phyloP scores from a whole-genome alignment of 2,797 vertebrate species.

The Monodelphis domestica region DNA sequence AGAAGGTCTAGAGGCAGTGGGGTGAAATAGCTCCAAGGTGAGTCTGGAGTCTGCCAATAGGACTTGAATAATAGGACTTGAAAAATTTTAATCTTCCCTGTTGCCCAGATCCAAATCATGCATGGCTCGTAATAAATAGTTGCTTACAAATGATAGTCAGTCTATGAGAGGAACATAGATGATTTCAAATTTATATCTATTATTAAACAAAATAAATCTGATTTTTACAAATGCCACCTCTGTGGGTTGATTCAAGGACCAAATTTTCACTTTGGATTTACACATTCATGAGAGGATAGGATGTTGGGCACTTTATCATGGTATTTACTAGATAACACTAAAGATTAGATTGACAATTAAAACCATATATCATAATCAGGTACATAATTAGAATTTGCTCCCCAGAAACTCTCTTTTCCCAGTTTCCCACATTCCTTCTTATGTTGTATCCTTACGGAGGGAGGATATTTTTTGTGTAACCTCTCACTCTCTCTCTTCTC shows the following conservation, averaged over 20 bases:
- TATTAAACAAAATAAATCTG: neutral
- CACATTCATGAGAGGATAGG: neutral
- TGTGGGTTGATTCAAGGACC: neutral
- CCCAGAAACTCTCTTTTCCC: no score
- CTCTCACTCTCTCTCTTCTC: no score
- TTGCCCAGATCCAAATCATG: neutral
- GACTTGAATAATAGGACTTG: slow-evolving; percentile 20
- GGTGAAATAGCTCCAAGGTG: slow-evolving; percentile 2
- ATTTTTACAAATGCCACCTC: neutral
- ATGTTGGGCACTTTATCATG: no score
- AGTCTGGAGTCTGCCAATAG: accelerated
- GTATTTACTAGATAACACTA: no score
- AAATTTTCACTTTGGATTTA: neutral
- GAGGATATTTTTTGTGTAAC: no score
- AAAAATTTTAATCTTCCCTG: slow-evolving; percentile 1
- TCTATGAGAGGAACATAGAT: neutral
- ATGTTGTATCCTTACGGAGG: no score
- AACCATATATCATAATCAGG: no score
- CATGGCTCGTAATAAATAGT: neutral
- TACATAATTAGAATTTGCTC: no score
- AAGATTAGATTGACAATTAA: no score
- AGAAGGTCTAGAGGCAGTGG: slow-evolving; percentile 32
- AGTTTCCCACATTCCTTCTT: no score
- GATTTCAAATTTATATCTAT: neutral
- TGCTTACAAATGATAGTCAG: neutral